Conservation (phyloP, 2,797 vertebrate genomes). For the Eupleurogrammus muticus region DNA sequence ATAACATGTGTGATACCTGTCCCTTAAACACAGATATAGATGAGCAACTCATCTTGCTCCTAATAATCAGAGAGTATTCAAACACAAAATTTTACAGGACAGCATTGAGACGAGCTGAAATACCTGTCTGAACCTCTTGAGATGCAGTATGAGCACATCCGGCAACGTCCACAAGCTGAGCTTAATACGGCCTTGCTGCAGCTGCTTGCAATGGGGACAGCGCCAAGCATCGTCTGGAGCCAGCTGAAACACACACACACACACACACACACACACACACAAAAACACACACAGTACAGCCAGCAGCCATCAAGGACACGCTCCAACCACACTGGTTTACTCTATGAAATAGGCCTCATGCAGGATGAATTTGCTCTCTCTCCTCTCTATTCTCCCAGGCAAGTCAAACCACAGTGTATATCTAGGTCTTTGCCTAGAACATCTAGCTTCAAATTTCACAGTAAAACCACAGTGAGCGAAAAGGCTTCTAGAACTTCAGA, state of each 20-base stretch:
- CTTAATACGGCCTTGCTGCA: conserved; percentile 99
- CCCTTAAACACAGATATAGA: not conserved
- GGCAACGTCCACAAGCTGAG: conserved; percentile 98
- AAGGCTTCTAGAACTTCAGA: conserved; percentile 26
- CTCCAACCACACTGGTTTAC: conserved; percentile 55
- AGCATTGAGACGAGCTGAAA: not conserved
- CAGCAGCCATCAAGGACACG: conserved; percentile 56
- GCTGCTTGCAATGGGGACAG: conserved; percentile 98
- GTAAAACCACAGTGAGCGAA: conserved; percentile 35
- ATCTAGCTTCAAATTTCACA: conserved; percentile 47
- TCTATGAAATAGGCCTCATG: conserved; percentile 58
- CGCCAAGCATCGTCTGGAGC: conserved; percentile 98
- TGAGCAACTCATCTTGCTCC: not conserved
- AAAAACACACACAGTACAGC: not conserved
- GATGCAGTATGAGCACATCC: conserved; percentile 96
- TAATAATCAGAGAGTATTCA: not conserved
- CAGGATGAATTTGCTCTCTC: conserved; percentile 36
- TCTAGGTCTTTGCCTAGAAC: conserved; percentile 42
- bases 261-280: conserved; percentile 29
- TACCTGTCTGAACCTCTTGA: conserved; percentile 98
- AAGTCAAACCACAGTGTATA: conserved; percentile 65
- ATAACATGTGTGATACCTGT: too few relatives aligned
- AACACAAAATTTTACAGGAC: not conserved
- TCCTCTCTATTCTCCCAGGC: conserved; percentile 40
- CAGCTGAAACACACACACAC: conserved; percentile 84